Evolutionary conservation across 2,113 vertebrate species (phyloP), one percentile per base, ranked within the genome.

Genomic region (Pampusana beccarii): DNA sequence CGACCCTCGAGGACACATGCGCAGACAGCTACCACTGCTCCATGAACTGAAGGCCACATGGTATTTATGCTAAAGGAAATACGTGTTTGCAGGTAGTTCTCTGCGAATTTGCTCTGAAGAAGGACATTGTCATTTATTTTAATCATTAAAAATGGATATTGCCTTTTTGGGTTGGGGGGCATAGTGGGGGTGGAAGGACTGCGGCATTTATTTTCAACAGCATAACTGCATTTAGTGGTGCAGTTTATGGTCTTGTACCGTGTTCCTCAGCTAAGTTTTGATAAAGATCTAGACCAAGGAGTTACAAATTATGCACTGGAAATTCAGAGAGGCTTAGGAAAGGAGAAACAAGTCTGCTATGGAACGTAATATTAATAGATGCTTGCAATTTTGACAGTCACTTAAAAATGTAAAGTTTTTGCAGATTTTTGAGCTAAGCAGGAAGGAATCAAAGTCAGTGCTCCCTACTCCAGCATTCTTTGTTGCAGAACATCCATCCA

Each of bases 1-100:
- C 62, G 71, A 1, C n/a, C 26, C 8, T 26, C 1, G 1, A 11
- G 16, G 21, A 29, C 16, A 78, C 11, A 8, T 0, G 0, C 0
- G 0, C 38, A 34, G 23, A 54, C 11, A 10, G 54, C 34, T 28
- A 10, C 14, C 18, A 4, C 64, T 62, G 56, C 4, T 46, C 50
- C 60, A 31, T 18, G 25, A 66, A 9, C 14, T 56, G 14, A 1
- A 62, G 33, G 19, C 38, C 13, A 48, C 23, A 11, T 9, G 62
- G 3, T 26, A 33, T 25, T 74, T 58, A 38, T 9, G 12, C 18
- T 71, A 31, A 75, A 86, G 51, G 56, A 88, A 73, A 73, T 14
- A 16, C 9, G 7, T 12, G 13, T 51, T 61, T 54, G 42, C 56
- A 94, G 24, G 42, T 25, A 54, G 13, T 70, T 86, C 51, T 40